Percentiles rank a stretch among this genome's conserved stretches.
Evolutionary conservation across 1,140 invertebrate genomes (phyloP).

Genomic region (Drosophila kepulauana): DNA sequence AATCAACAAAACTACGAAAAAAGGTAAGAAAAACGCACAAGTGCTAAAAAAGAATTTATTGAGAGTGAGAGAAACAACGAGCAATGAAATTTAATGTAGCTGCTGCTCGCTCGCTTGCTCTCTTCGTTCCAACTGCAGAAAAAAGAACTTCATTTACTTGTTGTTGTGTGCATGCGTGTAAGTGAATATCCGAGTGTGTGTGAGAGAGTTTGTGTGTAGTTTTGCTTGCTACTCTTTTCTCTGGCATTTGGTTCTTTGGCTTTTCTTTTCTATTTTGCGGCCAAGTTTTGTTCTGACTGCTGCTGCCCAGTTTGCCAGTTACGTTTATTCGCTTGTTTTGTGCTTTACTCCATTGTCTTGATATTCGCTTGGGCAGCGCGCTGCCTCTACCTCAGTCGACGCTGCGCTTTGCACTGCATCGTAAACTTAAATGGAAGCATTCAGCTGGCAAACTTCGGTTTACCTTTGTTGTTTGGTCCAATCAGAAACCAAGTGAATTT

Average conservation of each 20-base stretch:
- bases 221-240: constrained; percentile 30
- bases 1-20: constrained; percentile 2
- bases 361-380: constrained; percentile 41
- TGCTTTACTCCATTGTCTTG: constrained; percentile 64
- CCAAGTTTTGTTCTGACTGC: constrained; percentile 51
- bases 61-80: constrained; percentile 1
- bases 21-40: constrained; percentile 37
- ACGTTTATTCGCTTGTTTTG: constrained; percentile 63
- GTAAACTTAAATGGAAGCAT: constrained; percentile 32
- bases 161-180: constrained; percentile 6
- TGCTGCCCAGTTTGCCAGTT: constrained; percentile 45
- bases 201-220: constrained; percentile 23
- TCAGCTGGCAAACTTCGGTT: constrained; percentile 29
- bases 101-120: constrained; percentile 11
- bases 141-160: constrained; percentile 35
- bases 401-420: constrained; percentile 38
- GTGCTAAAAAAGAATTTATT: constrained; percentile 34
- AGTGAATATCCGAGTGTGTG: constrained; percentile 2
- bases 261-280: constrained; percentile 58
- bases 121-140: constrained; percentile 27
- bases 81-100: constrained; percentile 14
- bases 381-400: constrained; percentile 7
- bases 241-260: constrained; percentile 46
- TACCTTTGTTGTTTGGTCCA: background rate
- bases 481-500: background rate